These are phyloP conservation scores for Coptodon bakossiorum DNA, from an alignment of 2,113 vertebrate genomes.

Conservation along the genomic window DNA sequence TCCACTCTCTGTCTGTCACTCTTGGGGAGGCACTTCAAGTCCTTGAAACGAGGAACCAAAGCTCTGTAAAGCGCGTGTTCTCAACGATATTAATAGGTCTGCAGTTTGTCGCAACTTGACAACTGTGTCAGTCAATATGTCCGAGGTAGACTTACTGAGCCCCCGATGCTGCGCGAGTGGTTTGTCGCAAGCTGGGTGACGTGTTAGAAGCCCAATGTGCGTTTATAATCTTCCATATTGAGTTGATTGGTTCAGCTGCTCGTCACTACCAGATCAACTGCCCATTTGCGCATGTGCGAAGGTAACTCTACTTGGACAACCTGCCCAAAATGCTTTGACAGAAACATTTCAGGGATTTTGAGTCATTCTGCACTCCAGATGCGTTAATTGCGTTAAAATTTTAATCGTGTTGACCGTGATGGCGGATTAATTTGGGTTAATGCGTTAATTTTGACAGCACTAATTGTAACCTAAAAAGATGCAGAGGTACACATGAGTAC, in stretches of 20 bases:
- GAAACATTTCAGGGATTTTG: not conserved
- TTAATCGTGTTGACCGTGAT: not conserved
- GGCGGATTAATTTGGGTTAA: not conserved
- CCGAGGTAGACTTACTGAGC: fast-evolving
- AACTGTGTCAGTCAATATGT: not conserved
- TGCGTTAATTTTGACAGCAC: fast-evolving
- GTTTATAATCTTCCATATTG: not conserved
- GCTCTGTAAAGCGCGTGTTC: not conserved
- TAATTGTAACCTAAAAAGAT: not conserved
- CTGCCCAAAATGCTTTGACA: fast-evolving
- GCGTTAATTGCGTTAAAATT: not conserved
- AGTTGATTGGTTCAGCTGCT: not conserved
- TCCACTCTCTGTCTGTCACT: no score
- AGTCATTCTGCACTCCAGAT: not conserved
- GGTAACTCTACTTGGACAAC: not conserved
- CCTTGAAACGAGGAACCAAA: no score
- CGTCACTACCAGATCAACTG: not conserved
- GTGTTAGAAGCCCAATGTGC: not conserved
- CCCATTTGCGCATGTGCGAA: not conserved
- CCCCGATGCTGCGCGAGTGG: fast-evolving
- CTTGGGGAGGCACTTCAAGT: no score
- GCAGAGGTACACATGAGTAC: not conserved
- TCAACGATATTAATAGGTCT: not conserved
- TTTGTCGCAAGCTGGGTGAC: not conserved
- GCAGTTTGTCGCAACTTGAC: not conserved